phyloP scores from a whole-genome alignment of 2,113 vertebrate genomes.

The Brienomyrus longianalis region DNA sequence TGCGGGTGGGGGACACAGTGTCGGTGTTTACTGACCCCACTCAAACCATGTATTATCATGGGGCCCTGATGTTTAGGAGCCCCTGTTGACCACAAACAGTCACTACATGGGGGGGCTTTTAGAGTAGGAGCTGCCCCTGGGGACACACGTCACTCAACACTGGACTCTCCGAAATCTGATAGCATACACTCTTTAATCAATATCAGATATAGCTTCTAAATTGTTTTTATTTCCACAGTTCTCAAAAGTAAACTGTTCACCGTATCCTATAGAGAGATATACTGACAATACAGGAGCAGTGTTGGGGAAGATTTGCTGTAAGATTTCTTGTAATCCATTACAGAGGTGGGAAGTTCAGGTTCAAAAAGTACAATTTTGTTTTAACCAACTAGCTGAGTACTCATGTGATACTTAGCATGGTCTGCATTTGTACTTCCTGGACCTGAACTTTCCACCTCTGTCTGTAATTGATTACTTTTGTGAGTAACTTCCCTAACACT shows the following conservation, averaged over 20 bases:
- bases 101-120: neutral
- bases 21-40: neutral
- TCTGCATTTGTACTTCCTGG: neutral
- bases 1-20: constrained; percentile 35
- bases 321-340: neutral
- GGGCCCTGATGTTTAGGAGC: neutral
- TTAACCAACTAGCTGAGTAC: neutral
- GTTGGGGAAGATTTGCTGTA: neutral
- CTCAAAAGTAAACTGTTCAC: neutral
- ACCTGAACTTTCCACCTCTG: neutral
- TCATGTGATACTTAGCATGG: no score
- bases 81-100: neutral
- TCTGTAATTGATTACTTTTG: neutral
- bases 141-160: neutral
- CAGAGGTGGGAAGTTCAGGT: neutral
- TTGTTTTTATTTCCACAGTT: neutral
- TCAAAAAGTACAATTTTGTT: neutral
- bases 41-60: neutral
- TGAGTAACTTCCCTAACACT: neutral
- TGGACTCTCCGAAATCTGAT: neutral
- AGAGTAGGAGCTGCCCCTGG: neutral
- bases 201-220: neutral
- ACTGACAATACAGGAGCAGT: neutral
- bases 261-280: neutral
- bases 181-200: neutral